Conservation (phyloP, 2,113 vertebrate species). For the zebrafish (Danio rerio) region GRCz12tu NC_133189.1:52847501-52848000, state of each 20-base stretch:
- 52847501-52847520: neutral
- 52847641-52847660: constrained; percentile 2
- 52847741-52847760: neutral
- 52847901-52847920: neutral
- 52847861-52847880: neutral
- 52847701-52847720: neutral
- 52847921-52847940: neutral
- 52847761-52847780: neutral
- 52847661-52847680: neutral
- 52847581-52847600: constrained; percentile 7
- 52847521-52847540: constrained; percentile 21
- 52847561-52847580: constrained; percentile 6
- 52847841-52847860: neutral
- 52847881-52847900: neutral
- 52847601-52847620: constrained; percentile 34
- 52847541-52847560: neutral
- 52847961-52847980: neutral
- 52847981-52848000: neutral
- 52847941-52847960: neutral
- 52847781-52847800: neutral
- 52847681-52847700: neutral
- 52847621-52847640: constrained; percentile 11
- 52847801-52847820: neutral
- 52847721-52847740: neutral
- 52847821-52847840: constrained; percentile 19